Base-by-base conservation (phyloP, 2,888 invertebrate genomes). In the Leptinotarsa rubiginosa region DNA sequence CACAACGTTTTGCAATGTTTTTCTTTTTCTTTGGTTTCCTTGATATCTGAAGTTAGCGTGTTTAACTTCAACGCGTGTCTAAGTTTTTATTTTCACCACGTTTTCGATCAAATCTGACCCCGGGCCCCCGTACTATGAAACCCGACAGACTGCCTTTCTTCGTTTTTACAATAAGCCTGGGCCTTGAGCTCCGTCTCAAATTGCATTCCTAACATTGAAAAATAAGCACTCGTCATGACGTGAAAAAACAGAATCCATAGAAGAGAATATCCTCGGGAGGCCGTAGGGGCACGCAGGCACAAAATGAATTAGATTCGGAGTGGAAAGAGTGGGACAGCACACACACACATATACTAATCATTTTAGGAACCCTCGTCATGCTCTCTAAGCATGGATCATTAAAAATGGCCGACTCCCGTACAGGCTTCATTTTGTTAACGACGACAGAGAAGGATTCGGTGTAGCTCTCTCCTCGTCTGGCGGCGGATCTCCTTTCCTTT, bases 301-400 rank as follows among this genome's bases (percentile, higher is more conserved):
- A 59, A 59, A 59, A 59, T 65, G 66, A 73, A 73, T 73, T 73
- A 70, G 73, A 73, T 73, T 65, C 70, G 69, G 47, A 18, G 69
- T 66, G 41, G 59, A 16, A 20, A n/a, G 66, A 54, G 74, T 71
- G 76, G 79, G 71, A 71, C 74, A 75, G 69, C 70, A 66, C 73
- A 70, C 83, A 84, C 82, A 84, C 41, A 41, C 41, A 41, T 41
- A 41, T 83, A 84, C 85, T 84, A 83, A 84, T 84, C 84, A 84
- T 83, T 84, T 84, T 83, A 76, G 81, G 82, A 83, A 81, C 83
- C 83, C 84, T 83, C 83, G 84, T 84, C 84, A 84, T 81, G 84
- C 82, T 82, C 81, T 80, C 78, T 80, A 81, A 82, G 82, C 83
- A 83, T 83, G 82, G 85, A 84, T 84, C 84, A 84, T 85, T 84